These are phyloP conservation scores for Epiblema foenella DNA, from an alignment of 2,888 invertebrate species.

Conservation along the genomic window DNA sequence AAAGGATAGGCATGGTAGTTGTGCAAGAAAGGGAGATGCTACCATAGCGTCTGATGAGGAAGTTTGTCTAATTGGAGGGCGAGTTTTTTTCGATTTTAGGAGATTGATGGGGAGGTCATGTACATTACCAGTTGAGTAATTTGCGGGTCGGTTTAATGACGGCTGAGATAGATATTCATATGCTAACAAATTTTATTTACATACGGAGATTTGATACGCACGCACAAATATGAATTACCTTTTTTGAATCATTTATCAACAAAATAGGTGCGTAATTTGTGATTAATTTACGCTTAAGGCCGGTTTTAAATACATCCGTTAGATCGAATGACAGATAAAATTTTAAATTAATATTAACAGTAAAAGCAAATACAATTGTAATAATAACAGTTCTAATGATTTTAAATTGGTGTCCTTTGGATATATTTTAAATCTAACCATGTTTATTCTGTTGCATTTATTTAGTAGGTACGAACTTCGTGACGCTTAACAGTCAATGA, in stretches of 20 bases:
- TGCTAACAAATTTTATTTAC: conserved; percentile 21
- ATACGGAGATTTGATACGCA: conserved; percentile 2
- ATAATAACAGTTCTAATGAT: too few species aligned
- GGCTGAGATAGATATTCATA: conserved; percentile 34
- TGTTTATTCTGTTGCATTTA: too few species aligned
- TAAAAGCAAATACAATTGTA: too few species aligned
- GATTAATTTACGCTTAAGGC: background rate
- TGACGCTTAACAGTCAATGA: too few species aligned
- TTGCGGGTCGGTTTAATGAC: conserved; percentile 26
- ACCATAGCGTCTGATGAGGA: conserved; percentile 66
- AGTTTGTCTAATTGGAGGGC: conserved; percentile 78
- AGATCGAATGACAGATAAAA: too few species aligned
- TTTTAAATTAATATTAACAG: too few species aligned
- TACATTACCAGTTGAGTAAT: conserved; percentile 44
- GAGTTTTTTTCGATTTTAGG: conserved; percentile 60
- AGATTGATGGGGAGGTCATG: conserved; percentile 59
- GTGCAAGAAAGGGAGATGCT: conserved; percentile 81
- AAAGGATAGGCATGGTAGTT: conserved; percentile 76
- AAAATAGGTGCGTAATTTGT: background rate
- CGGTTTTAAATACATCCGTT: too few species aligned
- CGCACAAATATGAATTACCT: conserved; percentile 18
- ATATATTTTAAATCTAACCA: too few species aligned
- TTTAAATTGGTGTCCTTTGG: too few species aligned
- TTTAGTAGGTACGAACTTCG: too few species aligned
- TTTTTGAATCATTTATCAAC: conserved; percentile 2